These are phyloP conservation scores for Aporrectodea caliginosa DNA, from an alignment of 1,140 invertebrate species.

Conservation along the genomic window DNA sequence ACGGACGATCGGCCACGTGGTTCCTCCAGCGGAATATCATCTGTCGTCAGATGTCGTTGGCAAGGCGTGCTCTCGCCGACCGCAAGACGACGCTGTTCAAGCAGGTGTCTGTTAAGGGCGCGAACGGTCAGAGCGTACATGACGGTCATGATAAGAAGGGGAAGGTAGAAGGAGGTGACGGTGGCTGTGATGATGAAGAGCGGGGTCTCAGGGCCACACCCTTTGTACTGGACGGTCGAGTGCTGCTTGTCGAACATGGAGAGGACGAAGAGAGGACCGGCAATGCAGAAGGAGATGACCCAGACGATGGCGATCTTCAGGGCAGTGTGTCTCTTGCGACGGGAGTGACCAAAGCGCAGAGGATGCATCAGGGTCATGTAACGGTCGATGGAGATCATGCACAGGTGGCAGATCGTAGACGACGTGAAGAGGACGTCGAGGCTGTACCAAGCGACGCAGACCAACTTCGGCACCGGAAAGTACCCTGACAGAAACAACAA, in stretches of 20 bases:
- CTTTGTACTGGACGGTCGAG: constrained; percentile 24
- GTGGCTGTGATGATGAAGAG: constrained; percentile 83
- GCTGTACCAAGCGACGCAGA: constrained; percentile 52
- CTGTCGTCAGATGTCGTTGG: no score
- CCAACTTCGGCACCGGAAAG: constrained; percentile 26
- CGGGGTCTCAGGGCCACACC: constrained; percentile 72
- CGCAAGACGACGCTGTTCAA: constrained; percentile 19
- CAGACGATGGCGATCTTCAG: constrained; percentile 81
- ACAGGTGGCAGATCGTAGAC: no score
- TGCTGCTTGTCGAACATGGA: constrained; percentile 66
- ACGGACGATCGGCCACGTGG: no score
- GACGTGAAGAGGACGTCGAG: no score
- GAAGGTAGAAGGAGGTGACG: constrained; percentile 85
- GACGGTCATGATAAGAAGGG: constrained; percentile 84
- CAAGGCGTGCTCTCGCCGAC: no score
- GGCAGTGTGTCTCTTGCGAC: constrained; percentile 58
- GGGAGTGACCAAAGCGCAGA: constrained; percentile 54
- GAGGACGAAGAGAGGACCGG: no score
- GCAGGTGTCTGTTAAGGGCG: constrained; percentile 68
- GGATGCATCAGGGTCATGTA: constrained; percentile 47
- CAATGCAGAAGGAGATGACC: constrained; percentile 76
- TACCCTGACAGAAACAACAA: constrained; percentile 1
- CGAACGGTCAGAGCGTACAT: no score
- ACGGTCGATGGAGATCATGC: constrained; percentile 82
- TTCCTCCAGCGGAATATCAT: no score